These are phyloP conservation scores for Alectoris magna DNA, from an alignment of 2,797 vertebrate genomes.

Conservation along the genomic window DNA sequence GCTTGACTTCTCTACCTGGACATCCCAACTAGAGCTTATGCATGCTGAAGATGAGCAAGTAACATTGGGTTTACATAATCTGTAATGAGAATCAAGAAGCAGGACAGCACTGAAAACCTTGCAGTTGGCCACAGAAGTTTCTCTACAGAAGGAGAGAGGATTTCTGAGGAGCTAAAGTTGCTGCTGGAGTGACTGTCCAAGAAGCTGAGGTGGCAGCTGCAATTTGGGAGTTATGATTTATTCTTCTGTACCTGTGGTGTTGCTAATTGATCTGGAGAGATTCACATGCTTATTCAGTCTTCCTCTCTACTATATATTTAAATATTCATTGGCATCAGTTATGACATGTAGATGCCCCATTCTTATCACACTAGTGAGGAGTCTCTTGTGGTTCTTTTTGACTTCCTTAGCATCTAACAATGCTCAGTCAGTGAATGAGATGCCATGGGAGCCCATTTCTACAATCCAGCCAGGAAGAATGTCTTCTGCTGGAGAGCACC, in stretches of 20 bases:
- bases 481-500: fast-evolving
- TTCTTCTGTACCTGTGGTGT: not conserved
- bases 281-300: not conserved
- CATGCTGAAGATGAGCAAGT: not conserved
- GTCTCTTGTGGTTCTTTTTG: not conserved
- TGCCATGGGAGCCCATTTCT: not conserved
- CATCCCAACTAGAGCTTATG: not conserved
- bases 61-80: not conserved
- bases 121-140: not conserved
- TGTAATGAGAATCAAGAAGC: not conserved
- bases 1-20: not conserved
- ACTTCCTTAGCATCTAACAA: not conserved
- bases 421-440: not conserved
- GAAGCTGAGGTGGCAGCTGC: not conserved
- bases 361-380: not conserved
- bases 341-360: not conserved
- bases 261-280: not conserved
- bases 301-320: not conserved
- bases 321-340: not conserved
- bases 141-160: not conserved
- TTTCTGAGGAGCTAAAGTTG: not conserved
- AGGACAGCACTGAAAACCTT: not conserved
- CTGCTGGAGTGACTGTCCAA: not conserved
- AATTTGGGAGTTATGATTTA: not conserved
- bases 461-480: not conserved